These are phyloP conservation scores for Tetramorium simillimum DNA, from an alignment of 1,140 invertebrate species.

Conservation along the genomic window DNA sequence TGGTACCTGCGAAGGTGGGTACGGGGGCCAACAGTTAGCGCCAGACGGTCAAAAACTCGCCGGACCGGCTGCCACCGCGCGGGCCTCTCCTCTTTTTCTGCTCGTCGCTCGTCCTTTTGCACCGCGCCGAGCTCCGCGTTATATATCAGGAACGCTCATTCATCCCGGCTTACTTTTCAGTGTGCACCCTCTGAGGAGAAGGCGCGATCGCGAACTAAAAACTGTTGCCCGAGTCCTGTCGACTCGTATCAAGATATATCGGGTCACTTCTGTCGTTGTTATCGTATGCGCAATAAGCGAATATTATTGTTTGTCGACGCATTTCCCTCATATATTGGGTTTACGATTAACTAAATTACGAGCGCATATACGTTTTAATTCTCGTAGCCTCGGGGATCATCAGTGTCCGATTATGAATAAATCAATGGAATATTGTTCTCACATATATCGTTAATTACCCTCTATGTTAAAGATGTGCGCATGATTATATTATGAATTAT, in stretches of 20 bases:
- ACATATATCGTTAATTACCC: slow-evolving; percentile 27
- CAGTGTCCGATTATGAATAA: slow-evolving; percentile 15
- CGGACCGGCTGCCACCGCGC: slow-evolving; percentile 79
- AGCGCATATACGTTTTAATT: slow-evolving; percentile 35
- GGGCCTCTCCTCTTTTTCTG: slow-evolving; percentile 49
- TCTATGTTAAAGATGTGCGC: slow-evolving; percentile 16
- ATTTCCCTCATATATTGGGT: slow-evolving; percentile 21
- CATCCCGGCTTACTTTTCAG: slow-evolving; percentile 74
- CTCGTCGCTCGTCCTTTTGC: slow-evolving; percentile 50
- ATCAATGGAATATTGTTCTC: slow-evolving; percentile 39
- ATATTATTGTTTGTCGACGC: slow-evolving; percentile 12
- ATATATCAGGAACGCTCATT: slow-evolving; percentile 71
- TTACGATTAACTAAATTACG: slow-evolving; percentile 42
- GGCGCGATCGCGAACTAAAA: slow-evolving; percentile 2
- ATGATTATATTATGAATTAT: neutral
- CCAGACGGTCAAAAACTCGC: slow-evolving; percentile 83
- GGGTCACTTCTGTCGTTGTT: neutral
- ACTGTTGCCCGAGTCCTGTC: neutral
- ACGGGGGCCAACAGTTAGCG: slow-evolving; percentile 78
- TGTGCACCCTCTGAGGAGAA: slow-evolving; percentile 1
- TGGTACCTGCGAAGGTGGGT: slow-evolving; percentile 70
- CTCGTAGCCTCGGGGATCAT: slow-evolving; percentile 39
- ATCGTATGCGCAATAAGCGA: neutral
- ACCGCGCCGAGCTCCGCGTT: slow-evolving; percentile 44
- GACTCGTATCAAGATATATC: slow-evolving; percentile 14